Conservation (phyloP, 2,888 invertebrate genomes). For the Melinaea marsaeus region DNA sequence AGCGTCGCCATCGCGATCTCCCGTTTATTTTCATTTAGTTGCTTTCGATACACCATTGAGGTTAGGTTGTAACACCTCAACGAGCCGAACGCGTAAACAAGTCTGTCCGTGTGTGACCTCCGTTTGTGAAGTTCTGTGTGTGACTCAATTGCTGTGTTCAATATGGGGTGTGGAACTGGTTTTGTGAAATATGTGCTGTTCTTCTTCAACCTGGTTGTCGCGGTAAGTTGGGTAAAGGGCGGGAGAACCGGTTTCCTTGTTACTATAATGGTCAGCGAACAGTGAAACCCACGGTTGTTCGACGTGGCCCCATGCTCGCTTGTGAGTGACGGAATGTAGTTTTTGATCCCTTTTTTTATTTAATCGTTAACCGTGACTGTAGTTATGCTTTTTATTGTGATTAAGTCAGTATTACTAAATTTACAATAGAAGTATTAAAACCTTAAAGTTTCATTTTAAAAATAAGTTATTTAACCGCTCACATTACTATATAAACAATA, state of each 20-base stretch:
- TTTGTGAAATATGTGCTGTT: constrained; percentile 90
- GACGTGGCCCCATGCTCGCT: constrained; percentile 35
- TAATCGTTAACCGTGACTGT: constrained; percentile 16
- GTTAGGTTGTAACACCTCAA: constrained; percentile 39
- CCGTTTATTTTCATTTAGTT: constrained; percentile 60
- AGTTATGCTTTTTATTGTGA: not conserved
- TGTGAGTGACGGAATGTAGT: constrained; percentile 26
- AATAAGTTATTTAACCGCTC: not conserved
- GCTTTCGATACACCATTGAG: constrained; percentile 47
- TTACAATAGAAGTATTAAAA: not conserved
- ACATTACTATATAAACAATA: not conserved
- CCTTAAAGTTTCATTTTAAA: not conserved
- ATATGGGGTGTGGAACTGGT: constrained; percentile 85
- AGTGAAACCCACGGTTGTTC: constrained; percentile 43
- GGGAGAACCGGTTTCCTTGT: constrained; percentile 65
- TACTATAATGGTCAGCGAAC: constrained; percentile 61
- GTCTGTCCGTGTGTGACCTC: constrained; percentile 57
- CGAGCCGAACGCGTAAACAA: constrained; percentile 43
- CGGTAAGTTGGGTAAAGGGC: constrained; percentile 80
- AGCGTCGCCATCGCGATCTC: constrained; percentile 67
- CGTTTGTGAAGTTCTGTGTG: constrained; percentile 61
- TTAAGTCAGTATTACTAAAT: not conserved
- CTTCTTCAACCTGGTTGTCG: constrained; percentile 86
- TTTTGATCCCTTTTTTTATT: constrained; percentile 14
- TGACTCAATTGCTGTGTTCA: constrained; percentile 57